A percentile compares a stretch with the other conserved stretches of the same genome.
phyloP scores from a whole-genome alignment of 1,140 invertebrate species.

The Drosophila murphyi region DNA sequence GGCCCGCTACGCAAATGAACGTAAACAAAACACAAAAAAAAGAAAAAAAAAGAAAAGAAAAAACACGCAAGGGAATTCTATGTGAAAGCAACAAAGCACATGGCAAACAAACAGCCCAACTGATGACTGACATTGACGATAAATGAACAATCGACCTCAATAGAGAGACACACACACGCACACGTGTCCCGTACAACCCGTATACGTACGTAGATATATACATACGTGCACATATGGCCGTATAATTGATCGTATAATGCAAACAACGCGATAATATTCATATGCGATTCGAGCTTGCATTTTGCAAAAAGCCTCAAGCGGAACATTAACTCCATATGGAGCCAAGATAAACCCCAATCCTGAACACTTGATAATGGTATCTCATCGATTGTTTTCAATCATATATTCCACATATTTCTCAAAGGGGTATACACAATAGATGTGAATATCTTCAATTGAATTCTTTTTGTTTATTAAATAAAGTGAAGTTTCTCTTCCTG shows the following conservation, averaged over 20 bases:
- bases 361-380: too few relatives aligned
- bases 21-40: neutral
- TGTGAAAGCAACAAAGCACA: conserved; percentile 74
- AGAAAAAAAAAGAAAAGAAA: conserved; percentile 26
- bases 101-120: conserved; percentile 59
- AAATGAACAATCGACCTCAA: conserved; percentile 79
- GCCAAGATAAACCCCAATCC: too few relatives aligned
- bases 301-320: too few relatives aligned
- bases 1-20: neutral
- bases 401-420: too few relatives aligned
- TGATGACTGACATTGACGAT: conserved; percentile 78
- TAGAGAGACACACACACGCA: conserved; percentile 33
- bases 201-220: neutral
- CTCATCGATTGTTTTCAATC: too few relatives aligned
- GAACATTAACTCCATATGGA: too few relatives aligned
- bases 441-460: too few relatives aligned
- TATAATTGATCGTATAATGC: neutral
- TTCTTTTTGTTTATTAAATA: too few relatives aligned
- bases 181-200: conserved; percentile 17
- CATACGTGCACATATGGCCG: neutral
- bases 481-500: too few relatives aligned
- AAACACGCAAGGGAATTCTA: conserved; percentile 57
- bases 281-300: too few relatives aligned
- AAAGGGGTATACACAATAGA: too few relatives aligned
- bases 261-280: too few relatives aligned